Percentiles rank a stretch among this genome's conserved stretches.
Conservation (phyloP, 2,797 vertebrate genomes). For the Arremon aurantiirostris region DNA sequence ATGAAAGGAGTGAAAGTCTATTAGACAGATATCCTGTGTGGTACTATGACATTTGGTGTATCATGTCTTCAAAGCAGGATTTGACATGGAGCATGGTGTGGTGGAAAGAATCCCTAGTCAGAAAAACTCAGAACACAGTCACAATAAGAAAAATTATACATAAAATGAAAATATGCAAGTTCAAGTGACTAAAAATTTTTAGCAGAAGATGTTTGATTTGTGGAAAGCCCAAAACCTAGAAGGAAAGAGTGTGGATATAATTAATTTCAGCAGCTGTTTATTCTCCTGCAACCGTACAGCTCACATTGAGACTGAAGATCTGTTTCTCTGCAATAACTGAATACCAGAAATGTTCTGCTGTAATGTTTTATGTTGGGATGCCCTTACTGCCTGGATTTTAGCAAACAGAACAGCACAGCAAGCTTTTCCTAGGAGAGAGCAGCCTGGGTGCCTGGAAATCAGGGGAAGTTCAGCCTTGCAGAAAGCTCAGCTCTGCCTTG, state of each 20-base stretch:
- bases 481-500: background rate
- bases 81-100: background rate
- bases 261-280: background rate
- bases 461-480: background rate
- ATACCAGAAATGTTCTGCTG: background rate
- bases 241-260: fast-evolving
- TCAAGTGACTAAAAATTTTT: background rate
- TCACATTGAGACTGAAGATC: background rate
- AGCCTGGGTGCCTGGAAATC: background rate
- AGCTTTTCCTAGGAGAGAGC: background rate
- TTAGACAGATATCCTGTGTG: background rate
- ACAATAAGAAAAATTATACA: background rate
- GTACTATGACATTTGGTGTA: background rate
- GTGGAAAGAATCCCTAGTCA: background rate
- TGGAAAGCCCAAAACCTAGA: background rate
- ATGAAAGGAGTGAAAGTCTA: background rate
- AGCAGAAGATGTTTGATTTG: background rate
- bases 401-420: background rate
- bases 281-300: background rate
- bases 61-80: background rate
- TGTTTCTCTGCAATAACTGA: background rate
- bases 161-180: background rate
- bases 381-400: background rate
- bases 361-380: background rate
- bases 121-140: background rate